Percentiles rank a stretch among this genome's conserved stretches.
These are phyloP conservation scores for Aphelocoma californica DNA, from an alignment of 2,797 vertebrate genomes.

Conservation along the genomic window DNA sequence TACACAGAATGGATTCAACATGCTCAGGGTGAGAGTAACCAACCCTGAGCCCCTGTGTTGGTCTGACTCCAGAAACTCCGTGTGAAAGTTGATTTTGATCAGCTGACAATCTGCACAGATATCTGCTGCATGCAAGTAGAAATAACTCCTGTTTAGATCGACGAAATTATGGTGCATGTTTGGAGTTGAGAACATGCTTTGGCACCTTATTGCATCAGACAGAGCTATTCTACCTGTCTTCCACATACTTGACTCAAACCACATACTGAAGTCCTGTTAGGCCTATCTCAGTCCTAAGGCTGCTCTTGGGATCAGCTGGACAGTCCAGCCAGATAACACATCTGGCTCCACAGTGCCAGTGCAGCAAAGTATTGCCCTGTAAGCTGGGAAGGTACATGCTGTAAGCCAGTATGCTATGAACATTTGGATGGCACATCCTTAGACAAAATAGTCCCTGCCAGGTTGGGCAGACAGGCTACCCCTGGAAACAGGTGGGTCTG, in stretches of 20 bases:
- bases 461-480: not conserved
- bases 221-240: not conserved
- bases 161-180: not conserved
- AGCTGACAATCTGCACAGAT: not conserved
- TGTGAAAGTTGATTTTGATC: not conserved
- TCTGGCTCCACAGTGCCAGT: rapidly evolving
- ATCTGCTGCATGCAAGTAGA: not conserved
- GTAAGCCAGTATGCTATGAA: rapidly evolving
- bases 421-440: not conserved
- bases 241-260: not conserved
- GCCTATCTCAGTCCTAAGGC: not conserved
- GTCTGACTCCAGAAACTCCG: not conserved
- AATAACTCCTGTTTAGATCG: not conserved
- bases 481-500: not conserved
- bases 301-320: not conserved
- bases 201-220: not conserved
- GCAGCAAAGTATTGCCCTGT: not conserved
- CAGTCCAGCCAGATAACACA: not conserved
- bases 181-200: not conserved
- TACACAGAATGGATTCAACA: not conserved
- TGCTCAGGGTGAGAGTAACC: not conserved
- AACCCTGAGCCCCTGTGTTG: rapidly evolving
- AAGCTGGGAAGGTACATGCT: not conserved
- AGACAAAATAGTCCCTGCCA: not conserved
- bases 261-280: not conserved